phyloP scores from a whole-genome alignment of 1,140 invertebrate genomes.

The Lepidurus arcticus region DNA sequence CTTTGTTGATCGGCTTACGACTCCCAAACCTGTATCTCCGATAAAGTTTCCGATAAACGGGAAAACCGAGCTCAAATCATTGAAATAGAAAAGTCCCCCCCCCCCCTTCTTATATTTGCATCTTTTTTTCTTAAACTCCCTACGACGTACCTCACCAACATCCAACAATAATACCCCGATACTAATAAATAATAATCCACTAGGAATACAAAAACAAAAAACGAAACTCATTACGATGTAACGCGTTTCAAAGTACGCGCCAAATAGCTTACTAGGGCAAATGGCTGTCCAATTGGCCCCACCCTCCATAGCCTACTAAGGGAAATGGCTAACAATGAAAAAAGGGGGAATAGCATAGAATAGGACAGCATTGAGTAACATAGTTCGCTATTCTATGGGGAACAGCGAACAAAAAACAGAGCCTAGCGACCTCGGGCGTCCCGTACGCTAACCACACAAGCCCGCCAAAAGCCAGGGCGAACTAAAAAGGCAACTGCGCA shows the following conservation, averaged over 20 bases:
- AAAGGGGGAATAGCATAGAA: not conserved
- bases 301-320: too few species aligned
- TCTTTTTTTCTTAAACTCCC: not conserved
- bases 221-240: too few species aligned
- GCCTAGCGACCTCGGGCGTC: conserved; percentile 2
- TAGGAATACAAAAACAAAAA: too few species aligned
- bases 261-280: too few species aligned
- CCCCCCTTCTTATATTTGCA: not conserved
- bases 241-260: too few species aligned
- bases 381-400: not conserved
- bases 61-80: not conserved
- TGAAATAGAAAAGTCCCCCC: not conserved
- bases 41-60: not conserved
- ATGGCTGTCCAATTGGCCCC: too few species aligned
- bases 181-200: too few species aligned
- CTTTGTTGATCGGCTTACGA: not conserved
- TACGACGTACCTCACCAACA: too few species aligned
- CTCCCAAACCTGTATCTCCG: not conserved
- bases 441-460: not conserved
- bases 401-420: not conserved
- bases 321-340: not conserved
- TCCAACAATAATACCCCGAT: too few species aligned
- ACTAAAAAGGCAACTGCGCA: not conserved
- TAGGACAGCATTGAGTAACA: not conserved
- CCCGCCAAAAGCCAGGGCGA: not conserved